Base-by-base conservation (phyloP, 2,888 invertebrate species). In the Pardosa pseudoannulata region DNA sequence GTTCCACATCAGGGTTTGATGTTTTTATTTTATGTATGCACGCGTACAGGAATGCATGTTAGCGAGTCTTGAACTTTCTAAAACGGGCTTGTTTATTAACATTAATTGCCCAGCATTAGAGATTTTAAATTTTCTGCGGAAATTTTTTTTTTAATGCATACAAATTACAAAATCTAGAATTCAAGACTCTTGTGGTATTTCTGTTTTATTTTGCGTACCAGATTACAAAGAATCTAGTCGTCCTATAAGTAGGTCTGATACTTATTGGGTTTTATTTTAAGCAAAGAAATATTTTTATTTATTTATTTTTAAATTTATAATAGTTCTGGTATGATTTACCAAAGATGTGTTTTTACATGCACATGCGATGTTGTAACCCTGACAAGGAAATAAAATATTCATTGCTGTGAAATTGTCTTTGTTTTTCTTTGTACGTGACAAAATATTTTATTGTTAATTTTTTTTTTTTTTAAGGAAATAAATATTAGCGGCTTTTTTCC, bases 311-410 rank as follows among this genome's bases (percentile, higher is more conserved):
- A 36, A 39, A 19, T 41, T 41, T 16, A 13, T 70, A 23, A 70
- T 27, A 36, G 27, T 27, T 70, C 39, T 70, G 41, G 41, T 70
- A 41, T 41, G n/a, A 27, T 41, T 32, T 67, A 67, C 67, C 67
- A 67, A 67, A 67, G 67, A 67, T 31, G 28, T 32, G 32, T 36
- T 67, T 67, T 32, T 5, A 28, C 27, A 70, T 70, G 41, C 70
- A 41, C 70, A 39, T 41, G 39, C 27, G 16, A n/a, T 70, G 32
- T 32, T 70, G 70, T 70, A 70, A 70, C 41, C 70, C 41, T 70
- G 70, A 70, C 28, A 19, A 70, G 41, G 41, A 70, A 70, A 70
- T 70, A 70, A 70, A 70, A 39, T 41, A 46, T 36, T 36, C 11
- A 41, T 70, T 70, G 70, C 19, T 41, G 39, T 41, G 39, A 19